phyloP scores from a whole-genome alignment of 1,140 invertebrate species.

The Lepidurus couesii region DNA sequence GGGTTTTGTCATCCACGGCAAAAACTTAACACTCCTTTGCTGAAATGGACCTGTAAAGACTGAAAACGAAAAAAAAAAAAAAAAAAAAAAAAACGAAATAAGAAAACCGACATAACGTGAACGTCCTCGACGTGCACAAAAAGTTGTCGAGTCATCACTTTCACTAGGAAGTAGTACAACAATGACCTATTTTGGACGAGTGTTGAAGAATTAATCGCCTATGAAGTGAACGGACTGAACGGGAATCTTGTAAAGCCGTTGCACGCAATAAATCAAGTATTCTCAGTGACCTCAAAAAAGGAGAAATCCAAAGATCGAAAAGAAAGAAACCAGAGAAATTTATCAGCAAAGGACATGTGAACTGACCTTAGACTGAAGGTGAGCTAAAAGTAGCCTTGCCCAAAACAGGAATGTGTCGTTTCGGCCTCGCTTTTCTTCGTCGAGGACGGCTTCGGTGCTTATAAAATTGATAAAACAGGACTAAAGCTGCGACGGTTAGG shows the following conservation, averaged over 20 bases:
- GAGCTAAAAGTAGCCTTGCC: not conserved
- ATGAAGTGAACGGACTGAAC: too few species aligned
- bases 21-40: not conserved
- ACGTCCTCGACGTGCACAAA: not conserved
- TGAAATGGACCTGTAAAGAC: not conserved
- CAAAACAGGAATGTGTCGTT: not conserved
- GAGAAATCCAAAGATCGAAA: too few species aligned
- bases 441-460: constrained; percentile 30
- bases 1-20: not conserved
- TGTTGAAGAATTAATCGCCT: too few species aligned
- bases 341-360: too few species aligned
- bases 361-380: not conserved
- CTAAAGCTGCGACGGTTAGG: constrained; percentile 20
- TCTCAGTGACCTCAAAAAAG: too few species aligned
- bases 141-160: constrained; percentile 7
- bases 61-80: not conserved
- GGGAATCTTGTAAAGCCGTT: too few species aligned
- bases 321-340: too few species aligned
- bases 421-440: constrained; percentile 25
- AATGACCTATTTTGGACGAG: not conserved
- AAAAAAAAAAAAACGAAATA: not conserved
- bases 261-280: too few species aligned
- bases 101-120: not conserved
- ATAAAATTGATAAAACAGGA: constrained; percentile 34
- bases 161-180: not conserved